Percentiles rank a stretch among this genome's conserved stretches.
Conservation (phyloP, 2,113 vertebrate genomes). For the Limanda limanda region DNA sequence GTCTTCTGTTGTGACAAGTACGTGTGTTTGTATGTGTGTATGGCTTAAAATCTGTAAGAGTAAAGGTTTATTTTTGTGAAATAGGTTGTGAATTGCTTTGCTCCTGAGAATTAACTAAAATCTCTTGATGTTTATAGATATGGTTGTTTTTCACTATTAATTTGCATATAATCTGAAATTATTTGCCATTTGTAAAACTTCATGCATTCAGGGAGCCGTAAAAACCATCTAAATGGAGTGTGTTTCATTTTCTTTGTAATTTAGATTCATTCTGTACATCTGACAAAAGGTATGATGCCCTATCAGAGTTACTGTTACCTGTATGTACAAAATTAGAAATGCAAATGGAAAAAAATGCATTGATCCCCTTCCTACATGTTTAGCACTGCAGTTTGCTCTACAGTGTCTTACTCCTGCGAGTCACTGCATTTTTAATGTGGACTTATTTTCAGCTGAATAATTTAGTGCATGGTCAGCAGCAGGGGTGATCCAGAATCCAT, state of each 20-base stretch:
- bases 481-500: constrained; percentile 67
- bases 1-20: background rate
- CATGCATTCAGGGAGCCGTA: background rate
- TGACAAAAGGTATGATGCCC: background rate
- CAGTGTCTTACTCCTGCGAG: constrained; percentile 66
- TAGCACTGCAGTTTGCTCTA: constrained; percentile 66
- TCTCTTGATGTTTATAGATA: no score
- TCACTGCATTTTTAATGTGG: constrained; percentile 79
- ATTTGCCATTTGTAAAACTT: background rate
- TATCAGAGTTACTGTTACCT: constrained; percentile 32
- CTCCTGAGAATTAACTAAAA: background rate
- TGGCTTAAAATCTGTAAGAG: background rate
- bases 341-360: constrained; percentile 45
- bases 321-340: constrained; percentile 41
- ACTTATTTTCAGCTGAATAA: constrained; percentile 81
- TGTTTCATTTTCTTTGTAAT: background rate
- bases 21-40: background rate
- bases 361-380: constrained; percentile 51
- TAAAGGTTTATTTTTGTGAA: background rate
- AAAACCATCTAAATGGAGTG: background rate
- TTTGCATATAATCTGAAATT: background rate
- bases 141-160: background rate
- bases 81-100: background rate
- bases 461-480: constrained; percentile 78
- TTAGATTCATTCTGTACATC: background rate